phyloP scores from a whole-genome alignment of 1,140 invertebrate species.

The Trachymyrmex septentrionalis region DNA sequence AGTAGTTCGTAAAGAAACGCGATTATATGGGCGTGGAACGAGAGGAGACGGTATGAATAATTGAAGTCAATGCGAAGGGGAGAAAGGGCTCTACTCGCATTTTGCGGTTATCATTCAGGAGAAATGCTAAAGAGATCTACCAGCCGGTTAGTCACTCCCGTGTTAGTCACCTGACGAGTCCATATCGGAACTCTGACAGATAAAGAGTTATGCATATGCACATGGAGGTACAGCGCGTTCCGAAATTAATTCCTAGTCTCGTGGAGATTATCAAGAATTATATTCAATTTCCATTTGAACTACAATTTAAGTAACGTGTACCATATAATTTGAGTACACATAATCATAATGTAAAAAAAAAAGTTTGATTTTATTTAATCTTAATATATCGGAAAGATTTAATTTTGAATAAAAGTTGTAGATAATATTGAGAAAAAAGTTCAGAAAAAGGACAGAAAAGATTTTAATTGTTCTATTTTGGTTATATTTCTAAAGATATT shows the following conservation, averaged over 20 bases:
- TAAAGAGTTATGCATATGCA: slow-evolving; percentile 51
- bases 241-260: slow-evolving; percentile 21
- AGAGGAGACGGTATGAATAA: slow-evolving; percentile 43
- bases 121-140: slow-evolving; percentile 62
- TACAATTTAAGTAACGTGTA: neutral
- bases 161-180: slow-evolving; percentile 60
- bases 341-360: neutral
- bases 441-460: neutral
- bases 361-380: neutral
- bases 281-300: neutral
- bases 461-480: too few species aligned
- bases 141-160: slow-evolving; percentile 29
- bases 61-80: neutral
- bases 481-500: neutral
- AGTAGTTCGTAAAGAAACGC: slow-evolving; percentile 12
- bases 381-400: neutral
- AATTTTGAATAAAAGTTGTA: too few species aligned
- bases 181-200: slow-evolving; percentile 33
- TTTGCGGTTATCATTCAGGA: slow-evolving; percentile 65
- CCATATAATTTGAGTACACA: neutral
- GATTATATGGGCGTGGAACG: neutral
- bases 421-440: neutral
- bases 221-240: slow-evolving; percentile 9
- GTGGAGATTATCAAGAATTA: neutral
- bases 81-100: neutral